Conservation (phyloP, 2,888 invertebrate species). For the Nomada ruficornis region DNA sequence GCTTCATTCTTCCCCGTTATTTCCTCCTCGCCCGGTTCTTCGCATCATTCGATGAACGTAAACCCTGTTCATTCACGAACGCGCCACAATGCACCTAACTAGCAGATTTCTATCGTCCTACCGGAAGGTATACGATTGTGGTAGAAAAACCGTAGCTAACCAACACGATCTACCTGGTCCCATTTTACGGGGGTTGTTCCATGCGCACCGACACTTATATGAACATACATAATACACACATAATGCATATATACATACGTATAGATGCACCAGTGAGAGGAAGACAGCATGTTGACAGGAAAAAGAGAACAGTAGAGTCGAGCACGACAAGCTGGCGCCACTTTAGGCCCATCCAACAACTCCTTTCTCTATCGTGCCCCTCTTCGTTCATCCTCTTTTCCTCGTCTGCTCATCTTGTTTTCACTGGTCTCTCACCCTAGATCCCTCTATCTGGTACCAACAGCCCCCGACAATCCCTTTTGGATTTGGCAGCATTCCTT, state of each 20-base stretch:
- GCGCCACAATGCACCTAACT: slow-evolving; percentile 79
- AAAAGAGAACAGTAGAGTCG: slow-evolving; percentile 42
- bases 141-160: slow-evolving; percentile 69
- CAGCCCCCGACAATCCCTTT: slow-evolving; percentile 65
- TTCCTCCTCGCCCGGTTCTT: slow-evolving; percentile 36
- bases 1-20: slow-evolving; percentile 21
- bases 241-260: not conserved
- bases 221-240: not conserved
- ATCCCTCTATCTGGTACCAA: slow-evolving; percentile 54
- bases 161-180: slow-evolving; percentile 65
- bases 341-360: slow-evolving; percentile 65
- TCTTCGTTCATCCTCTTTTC: slow-evolving; percentile 52
- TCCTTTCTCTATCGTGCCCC: slow-evolving; percentile 58
- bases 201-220: slow-evolving; percentile 29
- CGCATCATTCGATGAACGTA: slow-evolving; percentile 58
- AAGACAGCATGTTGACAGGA: slow-evolving; percentile 54
- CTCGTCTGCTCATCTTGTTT: slow-evolving; percentile 47
- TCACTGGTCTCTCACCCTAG: slow-evolving; percentile 44
- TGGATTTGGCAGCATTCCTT: slow-evolving; percentile 82
- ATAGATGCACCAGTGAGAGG: slow-evolving; percentile 25
- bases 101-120: slow-evolving; percentile 74
- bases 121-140: slow-evolving; percentile 51
- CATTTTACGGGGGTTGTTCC: slow-evolving; percentile 58
- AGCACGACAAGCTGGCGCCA: slow-evolving; percentile 82
- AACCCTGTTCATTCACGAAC: slow-evolving; percentile 78